Evolutionary conservation across 2,113 vertebrate genomes (phyloP).

Genomic region (Pavo muticus): DNA sequence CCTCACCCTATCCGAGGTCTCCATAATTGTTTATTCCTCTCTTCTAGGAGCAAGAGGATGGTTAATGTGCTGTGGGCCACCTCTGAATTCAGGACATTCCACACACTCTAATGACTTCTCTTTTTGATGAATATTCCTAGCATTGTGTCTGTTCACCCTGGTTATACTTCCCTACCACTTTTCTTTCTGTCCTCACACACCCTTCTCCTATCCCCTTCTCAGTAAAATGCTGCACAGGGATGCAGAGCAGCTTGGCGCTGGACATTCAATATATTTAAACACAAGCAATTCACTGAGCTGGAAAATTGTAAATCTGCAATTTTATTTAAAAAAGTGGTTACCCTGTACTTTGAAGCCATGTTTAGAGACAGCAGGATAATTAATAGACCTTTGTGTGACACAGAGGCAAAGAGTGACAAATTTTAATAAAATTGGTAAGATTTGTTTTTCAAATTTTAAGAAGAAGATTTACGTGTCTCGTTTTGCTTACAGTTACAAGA

Average conservation of each 20-base stretch:
- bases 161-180: background rate
- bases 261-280: slow-evolving; percentile 66
- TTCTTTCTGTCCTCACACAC: background rate
- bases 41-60: background rate
- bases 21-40: rapidly evolving
- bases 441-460: background rate
- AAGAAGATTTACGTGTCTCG: background rate
- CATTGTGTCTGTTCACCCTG: background rate
- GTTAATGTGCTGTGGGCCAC: background rate
- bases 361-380: slow-evolving; percentile 59
- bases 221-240: background rate
- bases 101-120: background rate
- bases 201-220: background rate
- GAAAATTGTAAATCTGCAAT: slow-evolving; percentile 74
- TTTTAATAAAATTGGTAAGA: slow-evolving; percentile 32
- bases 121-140: background rate
- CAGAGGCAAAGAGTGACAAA: slow-evolving; percentile 5
- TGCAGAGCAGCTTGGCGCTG: background rate
- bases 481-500: background rate
- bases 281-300: slow-evolving; percentile 64
- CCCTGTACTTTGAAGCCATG: slow-evolving; percentile 32
- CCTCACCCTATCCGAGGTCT: background rate
- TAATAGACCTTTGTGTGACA: slow-evolving; percentile 32
- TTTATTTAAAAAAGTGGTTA: slow-evolving; percentile 67
- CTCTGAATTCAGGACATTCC: background rate